Evolutionary conservation across 2,888 invertebrate genomes (phyloP).

Genomic region (Amphipyra tragopoginis): DNA sequence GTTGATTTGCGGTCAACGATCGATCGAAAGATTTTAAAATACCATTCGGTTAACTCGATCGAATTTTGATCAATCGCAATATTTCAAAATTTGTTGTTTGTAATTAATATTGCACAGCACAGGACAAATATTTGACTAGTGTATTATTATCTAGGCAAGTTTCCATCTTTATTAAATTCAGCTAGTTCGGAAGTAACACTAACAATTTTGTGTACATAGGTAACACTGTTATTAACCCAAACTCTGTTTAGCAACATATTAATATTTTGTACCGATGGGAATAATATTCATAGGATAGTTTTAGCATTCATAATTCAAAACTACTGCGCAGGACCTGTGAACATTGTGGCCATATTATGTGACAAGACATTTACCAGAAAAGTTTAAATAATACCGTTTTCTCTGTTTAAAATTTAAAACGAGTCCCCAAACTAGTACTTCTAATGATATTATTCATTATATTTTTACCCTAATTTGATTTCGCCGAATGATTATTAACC

Average conservation of each 20-base stretch:
- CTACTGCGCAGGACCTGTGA: slow-evolving; percentile 49
- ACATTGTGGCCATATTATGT: slow-evolving; percentile 53
- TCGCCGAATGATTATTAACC: too few species aligned
- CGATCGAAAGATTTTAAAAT: too few species aligned
- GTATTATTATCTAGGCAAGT: slow-evolving; percentile 4
- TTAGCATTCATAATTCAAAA: slow-evolving; percentile 70
- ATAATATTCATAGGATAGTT: slow-evolving; percentile 66
- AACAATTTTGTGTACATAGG: slow-evolving; percentile 22
- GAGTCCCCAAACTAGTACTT: too few species aligned
- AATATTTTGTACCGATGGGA: slow-evolving; percentile 54
- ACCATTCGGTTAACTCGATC: too few species aligned
- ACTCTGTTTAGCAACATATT: slow-evolving; percentile 33
- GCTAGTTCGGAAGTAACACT: slow-evolving; percentile 24
- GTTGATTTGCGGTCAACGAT: too few species aligned
- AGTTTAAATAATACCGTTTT: too few species aligned
- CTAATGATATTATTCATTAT: too few species aligned
- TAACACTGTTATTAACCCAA: slow-evolving; percentile 29
- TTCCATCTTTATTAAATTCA: slow-evolving; percentile 20
- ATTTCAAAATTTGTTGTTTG: too few species aligned
- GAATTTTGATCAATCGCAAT: too few species aligned
- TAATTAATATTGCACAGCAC: too few species aligned
- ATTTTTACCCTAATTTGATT: too few species aligned
- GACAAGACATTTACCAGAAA: background rate
- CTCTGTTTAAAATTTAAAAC: too few species aligned
- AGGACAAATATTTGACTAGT: background rate